A percentile compares a stretch with the other conserved stretches of the same genome.
Evolutionary conservation across 37 sponge, comb jelly and placozoan species (phyloP).

Genomic region (Trichoplax adhaerens): DNA sequence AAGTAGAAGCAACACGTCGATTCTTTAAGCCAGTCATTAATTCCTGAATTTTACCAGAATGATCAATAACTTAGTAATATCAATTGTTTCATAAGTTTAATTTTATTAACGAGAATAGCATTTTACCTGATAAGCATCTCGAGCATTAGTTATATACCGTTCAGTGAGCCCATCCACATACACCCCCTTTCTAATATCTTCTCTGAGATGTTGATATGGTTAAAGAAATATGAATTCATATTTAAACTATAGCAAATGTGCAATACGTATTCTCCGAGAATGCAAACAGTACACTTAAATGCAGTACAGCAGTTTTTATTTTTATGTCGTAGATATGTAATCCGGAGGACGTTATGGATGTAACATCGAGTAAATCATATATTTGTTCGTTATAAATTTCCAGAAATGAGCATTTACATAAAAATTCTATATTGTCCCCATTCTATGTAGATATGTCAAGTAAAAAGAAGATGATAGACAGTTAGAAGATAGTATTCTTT

Average conservation of each 20-base stretch:
- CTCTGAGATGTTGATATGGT: constrained; percentile 30
- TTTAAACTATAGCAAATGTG: too few relatives aligned
- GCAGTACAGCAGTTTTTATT: too few relatives aligned
- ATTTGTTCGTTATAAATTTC: constrained; percentile 86
- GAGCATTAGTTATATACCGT: constrained; percentile 34
- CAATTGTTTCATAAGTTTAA: neutral
- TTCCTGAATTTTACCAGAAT: constrained; percentile 12
- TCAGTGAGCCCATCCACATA: constrained; percentile 68
- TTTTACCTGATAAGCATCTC: constrained; percentile 47
- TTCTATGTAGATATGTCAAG: constrained; percentile 10
- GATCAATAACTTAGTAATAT: too few relatives aligned
- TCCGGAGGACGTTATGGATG: constrained; percentile 16
- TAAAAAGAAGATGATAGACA: neutral
- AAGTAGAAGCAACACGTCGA: constrained; percentile 62
- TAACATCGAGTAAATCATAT: constrained; percentile 53
- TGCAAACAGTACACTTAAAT: too few relatives aligned
- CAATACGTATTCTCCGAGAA: too few relatives aligned
- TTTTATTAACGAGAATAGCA: neutral
- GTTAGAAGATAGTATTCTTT: neutral
- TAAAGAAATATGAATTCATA: neutral
- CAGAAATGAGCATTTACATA: constrained; percentile 68
- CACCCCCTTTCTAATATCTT: constrained; percentile 67
- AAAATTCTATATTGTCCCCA: constrained; percentile 68
- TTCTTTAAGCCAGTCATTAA: constrained; percentile 51
- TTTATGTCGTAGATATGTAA: constrained; percentile 3